Evolutionary conservation across 2,888 invertebrate species (phyloP).

Genomic region (Dryobotodes eremita): DNA sequence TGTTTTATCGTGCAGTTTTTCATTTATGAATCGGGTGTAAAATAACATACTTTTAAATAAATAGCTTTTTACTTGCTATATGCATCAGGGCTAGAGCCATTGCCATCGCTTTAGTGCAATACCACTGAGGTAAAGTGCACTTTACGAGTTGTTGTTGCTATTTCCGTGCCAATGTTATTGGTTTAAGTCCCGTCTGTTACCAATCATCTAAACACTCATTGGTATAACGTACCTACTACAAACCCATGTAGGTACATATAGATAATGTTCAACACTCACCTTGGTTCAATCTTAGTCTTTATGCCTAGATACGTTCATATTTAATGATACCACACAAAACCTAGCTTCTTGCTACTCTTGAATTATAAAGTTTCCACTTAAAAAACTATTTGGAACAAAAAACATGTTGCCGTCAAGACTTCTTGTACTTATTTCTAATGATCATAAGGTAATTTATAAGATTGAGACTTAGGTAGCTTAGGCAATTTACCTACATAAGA

Average conservation of each 20-base stretch:
- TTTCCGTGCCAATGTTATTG: slow-evolving; percentile 11
- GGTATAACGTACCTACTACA: neutral
- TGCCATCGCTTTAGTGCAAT: neutral
- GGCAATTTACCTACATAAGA: neutral
- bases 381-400: slow-evolving; percentile 42
- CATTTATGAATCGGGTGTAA: neutral
- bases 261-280: slow-evolving; percentile 31
- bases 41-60: neutral
- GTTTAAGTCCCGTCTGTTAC: neutral
- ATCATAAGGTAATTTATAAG: neutral
- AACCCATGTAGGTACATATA: neutral
- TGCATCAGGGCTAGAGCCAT: neutral
- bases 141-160: slow-evolving; percentile 8
- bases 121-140: neutral
- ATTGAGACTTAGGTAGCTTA: neutral
- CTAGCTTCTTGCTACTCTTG: slow-evolving; percentile 12
- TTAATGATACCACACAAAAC: slow-evolving; percentile 40
- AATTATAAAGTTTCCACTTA: slow-evolving; percentile 4
- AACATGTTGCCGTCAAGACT: slow-evolving; percentile 6
- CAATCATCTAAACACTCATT: slow-evolving; percentile 3
- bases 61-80: neutral
- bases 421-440: slow-evolving; percentile 8
- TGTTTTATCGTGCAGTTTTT: neutral
- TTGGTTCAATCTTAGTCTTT: slow-evolving; percentile 51
- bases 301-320: slow-evolving; percentile 22